Evolutionary conservation across 2,113 vertebrate genomes (phyloP).

Genomic region (Neopipo cinnamomea): DNA sequence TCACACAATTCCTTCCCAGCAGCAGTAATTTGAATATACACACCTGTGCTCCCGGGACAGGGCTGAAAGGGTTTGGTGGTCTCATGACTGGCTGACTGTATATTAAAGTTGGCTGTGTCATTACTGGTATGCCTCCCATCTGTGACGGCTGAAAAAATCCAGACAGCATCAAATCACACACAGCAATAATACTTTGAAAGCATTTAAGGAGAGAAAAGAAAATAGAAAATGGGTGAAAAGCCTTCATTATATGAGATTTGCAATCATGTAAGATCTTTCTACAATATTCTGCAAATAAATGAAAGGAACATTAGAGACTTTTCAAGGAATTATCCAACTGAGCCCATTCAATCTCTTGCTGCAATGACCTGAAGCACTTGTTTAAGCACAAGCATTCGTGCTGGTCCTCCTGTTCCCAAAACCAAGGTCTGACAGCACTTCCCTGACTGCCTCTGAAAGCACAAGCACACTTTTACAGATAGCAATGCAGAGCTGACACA

Average conservation of each 20-base stretch:
- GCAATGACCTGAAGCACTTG: not conserved
- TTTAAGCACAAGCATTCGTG: not conserved
- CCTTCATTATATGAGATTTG: not conserved
- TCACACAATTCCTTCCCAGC: not conserved
- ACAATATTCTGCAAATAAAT: not conserved
- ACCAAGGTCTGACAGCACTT: not conserved
- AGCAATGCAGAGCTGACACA: not conserved
- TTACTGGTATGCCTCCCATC: conserved; percentile 89
- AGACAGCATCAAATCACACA: conserved; percentile 45
- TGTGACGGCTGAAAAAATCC: conserved; percentile 78
- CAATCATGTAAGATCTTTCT: not conserved
- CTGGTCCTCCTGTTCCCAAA: not conserved
- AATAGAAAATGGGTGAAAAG: not conserved
- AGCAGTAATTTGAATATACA: not conserved
- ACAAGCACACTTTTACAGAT: not conserved
- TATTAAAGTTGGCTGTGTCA: conserved; percentile 94
- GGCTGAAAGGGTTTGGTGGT: conserved; percentile 90
- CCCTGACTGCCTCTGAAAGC: not conserved
- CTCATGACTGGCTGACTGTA: conserved; percentile 93
- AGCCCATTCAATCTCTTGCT: not conserved
- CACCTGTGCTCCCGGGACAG: conserved; percentile 92
- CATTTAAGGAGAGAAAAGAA: not conserved
- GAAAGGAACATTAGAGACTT: not conserved
- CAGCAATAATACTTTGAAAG: not conserved
- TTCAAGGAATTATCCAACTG: not conserved